phyloP scores from a whole-genome alignment of 2,888 invertebrate species.

The Pomacea canaliculata region DNA sequence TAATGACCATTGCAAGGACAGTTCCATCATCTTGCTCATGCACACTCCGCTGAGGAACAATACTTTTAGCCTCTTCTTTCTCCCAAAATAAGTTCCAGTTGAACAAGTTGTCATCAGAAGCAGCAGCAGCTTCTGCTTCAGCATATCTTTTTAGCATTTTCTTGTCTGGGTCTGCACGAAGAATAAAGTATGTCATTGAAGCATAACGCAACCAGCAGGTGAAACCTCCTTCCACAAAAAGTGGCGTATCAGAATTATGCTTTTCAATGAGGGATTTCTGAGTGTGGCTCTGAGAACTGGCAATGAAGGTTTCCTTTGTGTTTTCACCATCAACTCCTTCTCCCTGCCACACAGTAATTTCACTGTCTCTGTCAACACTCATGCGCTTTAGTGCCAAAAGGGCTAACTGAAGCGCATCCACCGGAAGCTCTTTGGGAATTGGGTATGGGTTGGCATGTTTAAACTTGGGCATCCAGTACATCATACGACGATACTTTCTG shows the following conservation, averaged over 20 bases:
- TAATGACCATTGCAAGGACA: constrained; percentile 88
- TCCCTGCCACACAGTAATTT: constrained; percentile 75
- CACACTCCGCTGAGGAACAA: constrained; percentile 76
- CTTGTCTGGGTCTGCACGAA: constrained; percentile 79
- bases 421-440: constrained; percentile 77
- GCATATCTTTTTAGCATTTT: constrained; percentile 29
- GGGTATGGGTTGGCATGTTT: constrained; percentile 74
- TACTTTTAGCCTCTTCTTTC: constrained; percentile 42
- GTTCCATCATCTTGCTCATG: constrained; percentile 95
- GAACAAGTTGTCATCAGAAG: constrained; percentile 40
- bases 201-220: constrained; percentile 81
- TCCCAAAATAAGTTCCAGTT: constrained; percentile 49
- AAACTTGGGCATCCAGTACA: constrained; percentile 88
- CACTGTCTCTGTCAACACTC: constrained; percentile 82
- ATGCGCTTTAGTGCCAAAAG: constrained; percentile 86
- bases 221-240: constrained; percentile 89
- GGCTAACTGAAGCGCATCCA: constrained; percentile 83
- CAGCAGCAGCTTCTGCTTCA: constrained; percentile 38
- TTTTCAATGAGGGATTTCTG: constrained; percentile 80
- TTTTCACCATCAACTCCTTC: constrained; percentile 79
- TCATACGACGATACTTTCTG: constrained; percentile 73
- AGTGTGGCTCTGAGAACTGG: constrained; percentile 84
- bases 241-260: constrained; percentile 75
- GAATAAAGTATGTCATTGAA: constrained; percentile 83
- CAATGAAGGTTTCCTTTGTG: constrained; percentile 92